A percentile compares a stretch with the other conserved stretches of the same genome.
These are phyloP conservation scores for Piprites chloris DNA, from an alignment of 2,113 vertebrate species.

Conservation along the genomic window DNA sequence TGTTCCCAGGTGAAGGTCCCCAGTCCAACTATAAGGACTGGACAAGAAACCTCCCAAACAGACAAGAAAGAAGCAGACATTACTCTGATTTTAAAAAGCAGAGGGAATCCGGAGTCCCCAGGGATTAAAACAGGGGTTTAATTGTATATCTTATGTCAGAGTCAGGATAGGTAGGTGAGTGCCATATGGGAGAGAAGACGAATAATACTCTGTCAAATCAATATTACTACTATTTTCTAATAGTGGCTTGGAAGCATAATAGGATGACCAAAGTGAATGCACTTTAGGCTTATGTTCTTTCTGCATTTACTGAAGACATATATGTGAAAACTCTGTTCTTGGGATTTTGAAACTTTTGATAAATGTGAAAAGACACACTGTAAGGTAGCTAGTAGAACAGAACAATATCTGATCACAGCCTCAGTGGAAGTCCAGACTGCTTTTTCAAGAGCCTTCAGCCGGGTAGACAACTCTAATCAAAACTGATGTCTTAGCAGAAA, in stretches of 20 bases:
- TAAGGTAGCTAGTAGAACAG: not conserved
- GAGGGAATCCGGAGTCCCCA: not conserved
- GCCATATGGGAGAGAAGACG: not conserved
- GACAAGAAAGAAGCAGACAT: not conserved
- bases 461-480: constrained; percentile 17
- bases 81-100: not conserved
- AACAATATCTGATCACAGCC: not conserved
- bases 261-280: not conserved
- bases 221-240: not conserved
- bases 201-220: not conserved
- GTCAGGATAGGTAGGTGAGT: not conserved
- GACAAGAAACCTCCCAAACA: not conserved
- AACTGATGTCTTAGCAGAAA: constrained; percentile 37
- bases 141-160: not conserved
- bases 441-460: not conserved
- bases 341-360: not conserved
- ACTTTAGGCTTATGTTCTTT: not conserved
- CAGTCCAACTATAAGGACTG: not conserved
- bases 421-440: not conserved
- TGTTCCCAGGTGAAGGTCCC: not conserved
- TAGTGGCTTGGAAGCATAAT: not conserved
- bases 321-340: not conserved
- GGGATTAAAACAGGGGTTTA: not conserved
- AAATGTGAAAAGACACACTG: not conserved
- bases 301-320: not conserved